Conservation (phyloP, 2,113 vertebrate genomes). For the Eurystomus gularis region DNA sequence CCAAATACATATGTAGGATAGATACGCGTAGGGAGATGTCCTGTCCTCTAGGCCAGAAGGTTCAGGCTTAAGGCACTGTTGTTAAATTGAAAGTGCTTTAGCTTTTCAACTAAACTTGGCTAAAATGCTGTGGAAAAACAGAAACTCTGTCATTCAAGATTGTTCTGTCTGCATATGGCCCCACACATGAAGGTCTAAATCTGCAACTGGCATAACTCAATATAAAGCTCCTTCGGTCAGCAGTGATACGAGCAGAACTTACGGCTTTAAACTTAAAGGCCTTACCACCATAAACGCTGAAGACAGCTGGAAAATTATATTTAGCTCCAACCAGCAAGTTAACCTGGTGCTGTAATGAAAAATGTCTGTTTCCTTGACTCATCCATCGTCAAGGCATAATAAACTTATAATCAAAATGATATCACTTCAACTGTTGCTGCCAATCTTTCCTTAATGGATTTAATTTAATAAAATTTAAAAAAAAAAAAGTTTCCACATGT, state of each 20-base stretch:
- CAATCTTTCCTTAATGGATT: slow-evolving; percentile 44
- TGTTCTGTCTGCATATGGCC: not conserved
- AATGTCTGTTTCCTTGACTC: slow-evolving; percentile 52
- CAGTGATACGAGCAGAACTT: slow-evolving; percentile 2
- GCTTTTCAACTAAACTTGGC: not conserved
- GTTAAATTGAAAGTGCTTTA: not conserved
- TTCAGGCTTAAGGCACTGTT: not conserved
- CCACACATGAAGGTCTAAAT: not conserved
- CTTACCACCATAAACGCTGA: slow-evolving; percentile 14
- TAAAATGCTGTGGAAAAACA: slow-evolving; percentile 16
- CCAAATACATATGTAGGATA: not conserved
- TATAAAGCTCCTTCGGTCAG: not conserved
- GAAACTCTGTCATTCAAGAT: not conserved
- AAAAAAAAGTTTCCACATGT: not conserved
- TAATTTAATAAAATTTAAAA: slow-evolving; percentile 3
- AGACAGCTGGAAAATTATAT: slow-evolving; percentile 53
- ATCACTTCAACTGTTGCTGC: slow-evolving; percentile 47
- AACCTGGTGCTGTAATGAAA: slow-evolving; percentile 46
- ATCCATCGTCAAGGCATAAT: slow-evolving; percentile 59
- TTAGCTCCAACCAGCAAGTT: slow-evolving; percentile 35
- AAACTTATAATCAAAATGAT: slow-evolving; percentile 67
- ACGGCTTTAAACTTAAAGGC: not conserved
- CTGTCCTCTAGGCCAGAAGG: not conserved
- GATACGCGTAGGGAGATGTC: not conserved
- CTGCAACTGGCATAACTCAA: not conserved